Evolutionary conservation across 2,797 vertebrate genomes (phyloP), one percentile per base, ranked within the genome.

Genomic region (Acanthurus tractus): DNA sequence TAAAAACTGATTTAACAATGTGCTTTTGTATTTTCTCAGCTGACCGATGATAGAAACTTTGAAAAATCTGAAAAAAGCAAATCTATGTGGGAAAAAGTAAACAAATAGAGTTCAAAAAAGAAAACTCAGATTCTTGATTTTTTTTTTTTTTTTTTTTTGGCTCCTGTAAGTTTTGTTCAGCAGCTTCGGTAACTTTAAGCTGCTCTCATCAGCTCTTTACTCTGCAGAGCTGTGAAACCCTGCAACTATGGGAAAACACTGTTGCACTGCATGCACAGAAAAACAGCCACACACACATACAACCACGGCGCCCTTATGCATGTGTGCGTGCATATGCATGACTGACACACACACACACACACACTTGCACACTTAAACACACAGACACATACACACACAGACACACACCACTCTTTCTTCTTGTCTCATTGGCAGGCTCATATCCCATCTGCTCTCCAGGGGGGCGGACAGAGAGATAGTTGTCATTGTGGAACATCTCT

Each of bases 371-470:
- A 73, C 48, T 48, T 70, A 62, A 56, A 58, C 76, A 74, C 85
- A 82, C 74, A n/a, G n/a, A n/a, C n/a, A n/a, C n/a, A 81, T 78
- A 65, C 63, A 65, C 59, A 71, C 48, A 65, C 57, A 59, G 74
- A 74, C 85, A 82, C 77, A 81, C 81, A 76, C 69, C 77, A 81
- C 83, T 87, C 87, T 90, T 88, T 92, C 86, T 88, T 88, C 88
- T 87, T 76, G 76, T 92, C 81, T 93, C 83, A 87, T 90, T 93
- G 92, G 91, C 92, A 93, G 82, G 73, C 89, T 90, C 86, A 85
- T 85, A 72, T 92, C 92, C 93, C 93, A 92, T 94, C 91, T 93
- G 92, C 90, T 93, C 92, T 93, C 90, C 92, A 93, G 92, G 90
- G 91, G 91, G 89, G 88, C 78, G 85, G 86, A 90, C 85, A 84